Evolutionary conservation across 1,140 invertebrate genomes (phyloP), one percentile per base, ranked within the genome.

Genomic region (Samia ricini): DNA sequence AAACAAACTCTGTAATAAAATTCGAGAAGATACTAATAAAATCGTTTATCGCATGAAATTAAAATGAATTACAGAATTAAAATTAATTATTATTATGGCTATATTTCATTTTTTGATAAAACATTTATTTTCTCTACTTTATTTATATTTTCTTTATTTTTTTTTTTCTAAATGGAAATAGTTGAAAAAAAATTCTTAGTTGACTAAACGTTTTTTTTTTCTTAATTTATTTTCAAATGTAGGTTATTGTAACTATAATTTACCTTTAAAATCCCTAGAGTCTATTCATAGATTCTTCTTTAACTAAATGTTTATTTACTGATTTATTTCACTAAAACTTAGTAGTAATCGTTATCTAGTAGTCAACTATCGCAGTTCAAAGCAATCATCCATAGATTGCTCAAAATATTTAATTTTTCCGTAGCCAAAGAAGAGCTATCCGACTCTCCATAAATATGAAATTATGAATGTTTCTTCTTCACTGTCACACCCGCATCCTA

Each of bases 401-500:
- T 81, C 63, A 79, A 72, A 64, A 71, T 71, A 64, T 69, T 79
- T 76, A 56, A 80, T 78, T 84, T 77, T 81, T 79, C 77, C 76
- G 64, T 83, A 85, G 77, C 69, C 56, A 74, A 77, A 71, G 81
- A 82, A 81, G 76, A 84, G 78, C 79, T 74, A 76, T 78, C 72
- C 68, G 73, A 77, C 70, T 77, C 68, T 72, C 72, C 74, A 72
- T 80, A 83, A 68, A 80, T 76, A 68, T 77, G 74, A 84, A 79
- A 84, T 85, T 83, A 65, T 76, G 76, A 79, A 71, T 76, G 64
- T 82, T 81, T 82, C 78, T 81, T 85, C 73, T 77, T 79, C 83
- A 81, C 77, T 85, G 76, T 88, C 73, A 83, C 80, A 82, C 81
- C 79, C 75, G 77, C 81, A 84, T 81, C 73, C 82, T 68, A 79